Evolutionary conservation across 2,888 invertebrate genomes (phyloP), one percentile per base, ranked within the genome.

Genomic region (Cordilura impudica): DNA sequence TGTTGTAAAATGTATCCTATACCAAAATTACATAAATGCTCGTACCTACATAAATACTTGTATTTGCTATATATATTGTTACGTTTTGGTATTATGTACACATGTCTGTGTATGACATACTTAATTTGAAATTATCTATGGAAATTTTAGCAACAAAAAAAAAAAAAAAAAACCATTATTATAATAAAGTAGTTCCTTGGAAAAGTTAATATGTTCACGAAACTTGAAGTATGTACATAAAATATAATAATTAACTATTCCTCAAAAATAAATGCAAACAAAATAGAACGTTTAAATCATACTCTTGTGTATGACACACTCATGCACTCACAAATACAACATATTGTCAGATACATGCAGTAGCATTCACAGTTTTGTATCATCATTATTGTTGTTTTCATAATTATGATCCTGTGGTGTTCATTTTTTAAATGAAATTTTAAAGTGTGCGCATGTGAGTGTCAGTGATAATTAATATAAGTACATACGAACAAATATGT

Each of bases 291-390:
- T 39, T 39, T 39, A 39, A 39, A 39, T 31, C 2, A 39, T n/a
- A 39, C n/a, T 4, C 3, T 39, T 39, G 2, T 31, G 2, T 26
- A 26, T 26, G 26, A 39, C 1, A n/a, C n/a, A n/a, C 6, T 39
- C 31, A 1, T n/a, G n/a, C n/a, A 12, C 35, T 12, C 1, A n/a
- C n/a, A n/a, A n/a, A n/a, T n/a, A n/a, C n/a, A n/a, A n/a, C n/a
- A n/a, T n/a, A n/a, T n/a, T 29, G 12, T 23, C 2, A n/a, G n/a
- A 43, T 43, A 45, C 39, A 51, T 74, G 39, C 39, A 29, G 21
- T 23, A 60, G 66, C 53, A n/a, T n/a, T n/a, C 53, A 45, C 19
- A 61, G 16, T 53, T 58, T 53, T 53, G 74, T 45, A 26, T 45
- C 49, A 31, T 51, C 56, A 65, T 49, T 73, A 29, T 56, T 19